These are phyloP conservation scores for Yponomeuta cagnagella DNA, from an alignment of 2,888 invertebrate species.

Conservation along the genomic window DNA sequence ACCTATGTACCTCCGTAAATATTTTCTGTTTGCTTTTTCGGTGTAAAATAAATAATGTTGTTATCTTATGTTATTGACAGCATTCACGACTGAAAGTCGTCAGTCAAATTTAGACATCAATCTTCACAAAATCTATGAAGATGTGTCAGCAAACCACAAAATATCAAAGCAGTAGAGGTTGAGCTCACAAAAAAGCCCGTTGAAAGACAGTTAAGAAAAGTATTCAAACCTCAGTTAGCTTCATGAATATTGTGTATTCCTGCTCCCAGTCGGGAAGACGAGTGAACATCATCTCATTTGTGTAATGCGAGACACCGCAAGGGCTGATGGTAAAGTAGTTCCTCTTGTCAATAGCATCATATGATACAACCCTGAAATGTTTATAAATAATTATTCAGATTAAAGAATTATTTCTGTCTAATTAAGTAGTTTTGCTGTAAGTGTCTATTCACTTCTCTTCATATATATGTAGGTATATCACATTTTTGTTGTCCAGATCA, in stretches of 20 bases:
- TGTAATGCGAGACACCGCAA: conserved; percentile 87
- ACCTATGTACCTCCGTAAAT: no score
- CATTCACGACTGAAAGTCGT: not conserved
- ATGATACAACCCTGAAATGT: conserved; percentile 80
- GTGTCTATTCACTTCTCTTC: no score
- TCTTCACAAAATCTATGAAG: not conserved
- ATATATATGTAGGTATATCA: no score
- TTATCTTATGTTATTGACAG: not conserved
- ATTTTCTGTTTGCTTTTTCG: no score
- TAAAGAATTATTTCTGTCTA: no score
- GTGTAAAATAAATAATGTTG: no score
- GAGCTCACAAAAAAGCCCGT: not conserved
- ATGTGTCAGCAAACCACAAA: not conserved
- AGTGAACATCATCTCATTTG: conserved; percentile 86
- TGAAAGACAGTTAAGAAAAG: not conserved
- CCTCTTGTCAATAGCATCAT: conserved; percentile 79
- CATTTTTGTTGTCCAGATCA: no score
- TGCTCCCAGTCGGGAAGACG: conserved; percentile 86
- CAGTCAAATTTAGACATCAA: no score
- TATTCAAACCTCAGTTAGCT: conserved; percentile 80
- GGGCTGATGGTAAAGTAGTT: conserved; percentile 89
- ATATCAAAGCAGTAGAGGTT: not conserved
- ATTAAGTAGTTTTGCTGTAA: no score
- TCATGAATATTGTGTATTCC: conserved; percentile 86
- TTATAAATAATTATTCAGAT: no score